These are phyloP conservation scores for Dryas iulia DNA, from an alignment of 1,140 invertebrate species.

Conservation along the genomic window DNA sequence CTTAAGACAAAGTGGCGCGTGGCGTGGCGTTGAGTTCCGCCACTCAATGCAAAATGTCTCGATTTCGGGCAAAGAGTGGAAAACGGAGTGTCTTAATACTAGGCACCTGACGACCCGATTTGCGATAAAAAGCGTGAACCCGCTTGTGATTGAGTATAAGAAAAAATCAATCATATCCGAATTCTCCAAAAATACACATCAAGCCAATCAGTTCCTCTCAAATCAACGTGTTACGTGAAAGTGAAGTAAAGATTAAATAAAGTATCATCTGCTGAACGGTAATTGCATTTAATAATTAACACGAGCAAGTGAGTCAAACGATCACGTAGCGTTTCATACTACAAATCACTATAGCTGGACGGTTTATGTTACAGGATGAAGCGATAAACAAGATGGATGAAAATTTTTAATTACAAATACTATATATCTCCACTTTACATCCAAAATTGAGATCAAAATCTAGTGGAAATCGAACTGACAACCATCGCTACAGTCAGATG, in stretches of 20 bases:
- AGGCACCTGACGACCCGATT: no score
- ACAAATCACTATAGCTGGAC: conserved; percentile 55
- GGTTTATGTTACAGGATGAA: conserved; percentile 30
- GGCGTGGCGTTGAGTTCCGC: no score
- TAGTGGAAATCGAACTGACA: no score
- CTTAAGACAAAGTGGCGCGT: no score
- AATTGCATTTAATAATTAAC: conserved; percentile 65
- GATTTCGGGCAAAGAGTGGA: no score
- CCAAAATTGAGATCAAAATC: no score
- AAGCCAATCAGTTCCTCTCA: background rate
- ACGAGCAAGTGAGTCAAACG: conserved; percentile 54
- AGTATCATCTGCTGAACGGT: conserved; percentile 18
- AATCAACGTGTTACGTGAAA: background rate
- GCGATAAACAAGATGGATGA: background rate
- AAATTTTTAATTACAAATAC: conserved; percentile 9
- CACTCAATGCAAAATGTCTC: no score
- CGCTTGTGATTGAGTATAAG: no score
- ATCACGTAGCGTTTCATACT: conserved; percentile 51
- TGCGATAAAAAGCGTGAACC: no score
- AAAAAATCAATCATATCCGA: background rate
- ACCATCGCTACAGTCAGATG: no score
- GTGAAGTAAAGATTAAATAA: conserved; percentile 13
- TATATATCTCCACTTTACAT: background rate
- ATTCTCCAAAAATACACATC: background rate
- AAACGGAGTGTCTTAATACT: no score